phyloP scores from a whole-genome alignment of 1,140 invertebrate species.

The Drosophila micromelanica region DNA sequence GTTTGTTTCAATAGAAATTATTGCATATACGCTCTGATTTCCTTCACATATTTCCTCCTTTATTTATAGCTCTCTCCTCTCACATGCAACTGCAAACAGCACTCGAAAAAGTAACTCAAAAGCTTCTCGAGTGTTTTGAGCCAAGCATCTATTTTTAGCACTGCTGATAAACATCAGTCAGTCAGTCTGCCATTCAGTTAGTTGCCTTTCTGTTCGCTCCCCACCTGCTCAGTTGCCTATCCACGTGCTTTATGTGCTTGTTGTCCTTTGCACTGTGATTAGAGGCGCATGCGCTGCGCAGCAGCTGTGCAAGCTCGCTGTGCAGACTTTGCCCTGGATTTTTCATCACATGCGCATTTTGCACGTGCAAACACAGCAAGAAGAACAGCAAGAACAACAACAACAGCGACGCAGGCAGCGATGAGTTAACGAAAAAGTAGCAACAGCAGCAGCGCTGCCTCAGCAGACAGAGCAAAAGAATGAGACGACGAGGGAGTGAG shows the following conservation, averaged over 20 bases:
- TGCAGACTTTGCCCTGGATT: slow-evolving; percentile 77
- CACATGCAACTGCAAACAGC: neutral
- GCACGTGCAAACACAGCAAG: slow-evolving; percentile 58
- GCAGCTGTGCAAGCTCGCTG: slow-evolving; percentile 32
- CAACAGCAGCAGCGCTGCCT: neutral
- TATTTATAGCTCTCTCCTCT: neutral
- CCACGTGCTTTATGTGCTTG: slow-evolving; percentile 39
- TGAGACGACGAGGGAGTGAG: neutral
- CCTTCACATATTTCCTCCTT: neutral
- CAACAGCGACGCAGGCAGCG: slow-evolving; percentile 6
- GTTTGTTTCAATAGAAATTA: too few species aligned
- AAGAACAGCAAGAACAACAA: slow-evolving; percentile 12
- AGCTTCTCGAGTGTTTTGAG: slow-evolving; percentile 21
- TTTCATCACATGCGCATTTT: slow-evolving; percentile 72
- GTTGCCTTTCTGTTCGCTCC: neutral
- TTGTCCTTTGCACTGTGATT: slow-evolving; percentile 26
- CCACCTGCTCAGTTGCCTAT: slow-evolving; percentile 1
- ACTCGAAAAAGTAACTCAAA: slow-evolving; percentile 2
- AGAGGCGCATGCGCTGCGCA: slow-evolving; percentile 38
- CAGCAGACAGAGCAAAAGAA: neutral
- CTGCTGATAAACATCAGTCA: slow-evolving; percentile 34
- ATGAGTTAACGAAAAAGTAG: neutral
- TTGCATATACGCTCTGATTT: too few species aligned
- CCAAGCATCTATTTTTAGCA: slow-evolving; percentile 40
- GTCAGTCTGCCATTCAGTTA: slow-evolving; percentile 10